A percentile compares a stretch with the other conserved stretches of the same genome.
phyloP scores from a whole-genome alignment of 2,888 invertebrate species.

The Atethmia centrago region DNA sequence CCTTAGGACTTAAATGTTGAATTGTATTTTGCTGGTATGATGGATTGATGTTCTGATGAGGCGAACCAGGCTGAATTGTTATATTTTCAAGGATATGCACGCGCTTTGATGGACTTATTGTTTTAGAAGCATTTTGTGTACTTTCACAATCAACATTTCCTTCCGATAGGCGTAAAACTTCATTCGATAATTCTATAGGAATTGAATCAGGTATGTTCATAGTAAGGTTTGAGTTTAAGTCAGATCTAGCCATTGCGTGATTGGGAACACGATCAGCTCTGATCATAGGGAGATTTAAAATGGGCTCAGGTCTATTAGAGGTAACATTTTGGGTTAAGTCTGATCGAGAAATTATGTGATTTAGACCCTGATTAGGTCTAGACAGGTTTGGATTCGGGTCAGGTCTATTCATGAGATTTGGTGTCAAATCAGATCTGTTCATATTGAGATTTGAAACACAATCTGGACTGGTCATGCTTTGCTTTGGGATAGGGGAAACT shows the following conservation, averaged over 20 bases:
- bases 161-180: constrained; percentile 70
- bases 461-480: constrained; percentile 19
- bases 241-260: constrained; percentile 22
- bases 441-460: constrained; percentile 15
- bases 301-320: constrained; percentile 21
- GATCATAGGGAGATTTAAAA: constrained; percentile 6
- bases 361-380: constrained; percentile 11
- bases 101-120: constrained; percentile 78
- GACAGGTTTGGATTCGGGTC: constrained; percentile 23
- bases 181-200: constrained; percentile 73
- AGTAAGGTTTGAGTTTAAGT: constrained; percentile 23
- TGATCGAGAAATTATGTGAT: constrained; percentile 6
- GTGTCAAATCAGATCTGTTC: constrained; percentile 29
- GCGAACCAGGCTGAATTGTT: constrained; percentile 73
- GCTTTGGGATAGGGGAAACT: constrained; percentile 30
- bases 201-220: constrained; percentile 64
- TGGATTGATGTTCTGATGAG: constrained; percentile 31
- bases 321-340: constrained; percentile 26
- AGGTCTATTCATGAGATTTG: constrained; percentile 24
- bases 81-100: constrained; percentile 83
- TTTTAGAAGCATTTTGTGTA: constrained; percentile 64
- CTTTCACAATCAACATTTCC: constrained; percentile 47
- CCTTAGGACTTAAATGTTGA: constrained; percentile 41
- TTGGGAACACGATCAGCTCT: constrained; percentile 13
- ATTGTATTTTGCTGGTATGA: constrained; percentile 34